Conservation (phyloP, 2,113 vertebrate genomes). For the Elgaria multicarinata region DNA sequence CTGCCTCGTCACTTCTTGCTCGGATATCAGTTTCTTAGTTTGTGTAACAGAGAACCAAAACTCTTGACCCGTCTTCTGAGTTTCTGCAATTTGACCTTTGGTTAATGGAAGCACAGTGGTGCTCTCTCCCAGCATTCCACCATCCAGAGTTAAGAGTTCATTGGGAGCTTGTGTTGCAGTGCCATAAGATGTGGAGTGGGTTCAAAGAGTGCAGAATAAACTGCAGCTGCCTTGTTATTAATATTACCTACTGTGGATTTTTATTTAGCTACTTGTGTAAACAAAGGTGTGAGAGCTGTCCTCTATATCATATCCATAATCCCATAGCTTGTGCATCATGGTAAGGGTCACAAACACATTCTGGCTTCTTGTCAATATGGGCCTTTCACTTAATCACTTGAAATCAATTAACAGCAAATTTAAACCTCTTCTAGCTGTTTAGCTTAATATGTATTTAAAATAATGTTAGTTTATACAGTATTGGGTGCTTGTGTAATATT, state of each 20-base stretch:
- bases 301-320: not conserved
- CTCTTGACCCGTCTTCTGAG: not conserved
- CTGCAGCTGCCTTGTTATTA: not conserved
- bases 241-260: not conserved
- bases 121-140: not conserved
- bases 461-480: not conserved
- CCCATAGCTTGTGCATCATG: not conserved
- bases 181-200: not conserved
- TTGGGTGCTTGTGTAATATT: not conserved
- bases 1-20: not conserved
- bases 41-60: not conserved
- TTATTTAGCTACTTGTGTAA: not conserved
- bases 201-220: accelerated
- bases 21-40: not conserved
- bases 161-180: not conserved
- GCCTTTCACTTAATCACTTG: not conserved
- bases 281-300: not conserved
- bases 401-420: not conserved
- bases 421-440: not conserved
- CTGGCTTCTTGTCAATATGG: not conserved
- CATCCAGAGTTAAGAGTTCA: not conserved
- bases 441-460: not conserved
- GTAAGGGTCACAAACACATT: not conserved
- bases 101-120: not conserved
- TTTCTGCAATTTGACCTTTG: not conserved